A percentile compares a stretch with the other conserved stretches of the same genome.
phyloP scores from a whole-genome alignment of 1,140 invertebrate genomes.

The Asbolus verrucosus region DNA sequence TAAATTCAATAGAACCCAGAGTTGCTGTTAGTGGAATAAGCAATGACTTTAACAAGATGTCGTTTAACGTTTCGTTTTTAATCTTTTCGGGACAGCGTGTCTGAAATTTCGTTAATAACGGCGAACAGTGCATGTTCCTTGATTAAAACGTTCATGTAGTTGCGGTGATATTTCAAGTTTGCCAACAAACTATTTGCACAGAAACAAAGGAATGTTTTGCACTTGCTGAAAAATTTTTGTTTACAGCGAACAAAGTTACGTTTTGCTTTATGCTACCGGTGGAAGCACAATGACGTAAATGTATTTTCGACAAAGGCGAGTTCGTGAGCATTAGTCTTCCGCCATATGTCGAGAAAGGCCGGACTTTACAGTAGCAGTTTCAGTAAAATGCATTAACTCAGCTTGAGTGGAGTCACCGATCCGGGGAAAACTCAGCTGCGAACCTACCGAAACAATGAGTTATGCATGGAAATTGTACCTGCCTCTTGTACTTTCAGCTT shows the following conservation, averaged over 20 bases:
- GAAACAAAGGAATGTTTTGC: slow-evolving; percentile 24
- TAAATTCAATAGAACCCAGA: slow-evolving; percentile 21
- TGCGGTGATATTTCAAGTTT: background rate
- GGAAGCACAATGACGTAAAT: slow-evolving; percentile 31
- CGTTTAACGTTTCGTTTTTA: background rate
- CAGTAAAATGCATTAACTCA: background rate
- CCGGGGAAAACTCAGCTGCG: background rate
- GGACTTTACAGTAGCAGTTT: slow-evolving; percentile 4
- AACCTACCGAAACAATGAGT: no score
- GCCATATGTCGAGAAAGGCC: slow-evolving; percentile 7
- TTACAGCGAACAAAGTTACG: slow-evolving; percentile 35
- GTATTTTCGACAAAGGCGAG: slow-evolving; percentile 20
- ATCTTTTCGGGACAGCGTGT: no score
- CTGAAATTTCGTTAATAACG: no score
- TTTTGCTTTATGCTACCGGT: slow-evolving; percentile 3
- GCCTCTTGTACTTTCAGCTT: no score
- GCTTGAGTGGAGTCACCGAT: no score
- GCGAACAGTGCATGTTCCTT: background rate
- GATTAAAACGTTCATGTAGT: slow-evolving; percentile 29
- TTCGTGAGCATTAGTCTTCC: slow-evolving; percentile 21
- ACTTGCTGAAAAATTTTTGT: slow-evolving; percentile 24
- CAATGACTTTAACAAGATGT: slow-evolving; percentile 5
- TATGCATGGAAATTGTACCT: no score
- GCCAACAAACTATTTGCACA: slow-evolving; percentile 28
- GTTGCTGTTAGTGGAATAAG: slow-evolving; percentile 5